Conservation (phyloP, 1,140 invertebrate genomes). For the Megalopta genalis region DNA sequence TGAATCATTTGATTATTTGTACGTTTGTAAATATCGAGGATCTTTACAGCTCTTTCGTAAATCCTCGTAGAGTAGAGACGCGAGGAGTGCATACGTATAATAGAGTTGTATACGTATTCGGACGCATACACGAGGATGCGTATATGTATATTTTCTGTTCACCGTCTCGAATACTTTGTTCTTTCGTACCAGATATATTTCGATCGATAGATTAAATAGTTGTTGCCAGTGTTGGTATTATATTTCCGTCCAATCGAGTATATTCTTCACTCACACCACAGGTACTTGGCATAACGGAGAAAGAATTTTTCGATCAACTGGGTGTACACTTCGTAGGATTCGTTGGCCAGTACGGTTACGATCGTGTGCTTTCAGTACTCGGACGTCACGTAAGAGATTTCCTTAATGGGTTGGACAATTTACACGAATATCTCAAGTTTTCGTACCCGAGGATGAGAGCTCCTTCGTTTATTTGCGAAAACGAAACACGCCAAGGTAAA, state of each 20-base stretch:
- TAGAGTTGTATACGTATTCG: too few species aligned
- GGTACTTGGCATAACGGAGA: conserved; percentile 91
- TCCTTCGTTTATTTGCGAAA: conserved; percentile 97
- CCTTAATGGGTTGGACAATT: conserved; percentile 96
- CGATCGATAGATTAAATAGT: too few species aligned
- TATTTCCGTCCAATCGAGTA: conserved; percentile 8
- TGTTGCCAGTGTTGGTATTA: too few species aligned
- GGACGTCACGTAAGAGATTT: conserved; percentile 97
- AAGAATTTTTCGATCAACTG: conserved; percentile 94
- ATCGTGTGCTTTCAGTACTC: conserved; percentile 92
- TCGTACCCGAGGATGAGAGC: conserved; percentile 96
- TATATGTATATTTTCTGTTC: too few species aligned
- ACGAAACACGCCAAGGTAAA: conserved; percentile 89
- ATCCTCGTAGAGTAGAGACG: too few species aligned
- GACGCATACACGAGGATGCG: too few species aligned
- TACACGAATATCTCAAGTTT: conserved; percentile 98
- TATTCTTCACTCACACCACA: conserved; percentile 71
- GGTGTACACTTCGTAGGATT: conserved; percentile 94
- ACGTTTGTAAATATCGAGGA: too few species aligned
- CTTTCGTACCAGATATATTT: too few species aligned
- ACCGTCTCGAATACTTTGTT: too few species aligned
- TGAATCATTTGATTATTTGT: too few species aligned
- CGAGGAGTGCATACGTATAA: too few species aligned
- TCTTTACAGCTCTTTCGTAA: too few species aligned
- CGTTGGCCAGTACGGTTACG: conserved; percentile 97